A percentile compares a stretch with the other conserved stretches of the same genome.
Evolutionary conservation across 2,113 vertebrate species (phyloP).

Genomic region (Anguilla rostrata): DNA sequence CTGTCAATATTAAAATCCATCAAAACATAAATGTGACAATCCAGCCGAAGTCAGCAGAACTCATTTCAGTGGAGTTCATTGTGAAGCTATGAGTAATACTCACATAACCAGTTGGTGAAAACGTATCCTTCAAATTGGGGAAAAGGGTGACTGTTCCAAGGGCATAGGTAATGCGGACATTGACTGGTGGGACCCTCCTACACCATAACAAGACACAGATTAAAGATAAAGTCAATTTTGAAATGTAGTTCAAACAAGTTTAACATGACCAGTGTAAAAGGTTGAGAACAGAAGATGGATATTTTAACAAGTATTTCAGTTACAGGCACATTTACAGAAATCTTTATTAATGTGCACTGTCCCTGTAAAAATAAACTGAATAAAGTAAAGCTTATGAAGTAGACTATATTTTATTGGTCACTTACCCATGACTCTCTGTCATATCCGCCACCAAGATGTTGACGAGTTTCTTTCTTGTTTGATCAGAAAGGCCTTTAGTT

Average conservation of each 20-base stretch:
- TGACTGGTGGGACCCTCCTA: constrained; percentile 19
- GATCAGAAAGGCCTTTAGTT: constrained; percentile 2
- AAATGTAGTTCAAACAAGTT: neutral
- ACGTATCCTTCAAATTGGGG: neutral
- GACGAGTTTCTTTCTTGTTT: constrained; percentile 1
- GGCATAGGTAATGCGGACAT: constrained; percentile 19
- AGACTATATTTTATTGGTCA: constrained; percentile 21
- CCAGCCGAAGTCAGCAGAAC: too few relatives aligned
- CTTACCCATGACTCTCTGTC: constrained; percentile 18
- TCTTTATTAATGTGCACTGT: neutral
- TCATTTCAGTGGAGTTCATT: too few relatives aligned
- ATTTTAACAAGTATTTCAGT: too few relatives aligned
- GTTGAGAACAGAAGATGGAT: neutral
- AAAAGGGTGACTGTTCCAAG: constrained; percentile 22
- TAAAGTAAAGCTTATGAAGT: neutral
- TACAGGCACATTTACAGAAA: too few relatives aligned
- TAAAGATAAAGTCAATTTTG: neutral
- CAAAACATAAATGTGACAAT: neutral
- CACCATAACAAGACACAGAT: constrained; percentile 14
- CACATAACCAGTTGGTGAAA: constrained; percentile 14
- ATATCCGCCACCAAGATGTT: constrained; percentile 27
- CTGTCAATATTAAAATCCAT: neutral
- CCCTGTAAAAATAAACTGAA: too few relatives aligned
- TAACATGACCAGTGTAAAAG: neutral
- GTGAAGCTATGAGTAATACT: neutral